Percentiles rank a stretch among this genome's conserved stretches.
Conservation (phyloP, 2,888 invertebrate species). For the Alsophila aescularia region DNA sequence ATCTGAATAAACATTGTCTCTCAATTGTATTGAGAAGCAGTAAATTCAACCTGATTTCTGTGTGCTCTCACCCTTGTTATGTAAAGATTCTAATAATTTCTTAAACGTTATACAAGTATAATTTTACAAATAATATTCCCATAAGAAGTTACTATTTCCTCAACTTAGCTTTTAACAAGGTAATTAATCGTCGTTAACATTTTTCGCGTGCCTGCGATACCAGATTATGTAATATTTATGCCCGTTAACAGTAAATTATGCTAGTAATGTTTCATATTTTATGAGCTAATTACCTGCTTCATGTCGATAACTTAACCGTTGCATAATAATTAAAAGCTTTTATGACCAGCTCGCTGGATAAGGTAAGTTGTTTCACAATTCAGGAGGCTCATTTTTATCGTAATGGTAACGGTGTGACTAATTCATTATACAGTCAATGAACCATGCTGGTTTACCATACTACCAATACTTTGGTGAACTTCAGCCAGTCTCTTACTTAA, state of each 20-base stretch:
- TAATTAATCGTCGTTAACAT: slow-evolving; percentile 3
- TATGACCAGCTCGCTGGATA: neutral
- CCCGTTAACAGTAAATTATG: slow-evolving; percentile 15
- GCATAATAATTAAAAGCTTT: neutral
- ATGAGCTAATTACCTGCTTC: slow-evolving; percentile 3
- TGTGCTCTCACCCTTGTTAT: too few species aligned
- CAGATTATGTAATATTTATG: slow-evolving; percentile 11
- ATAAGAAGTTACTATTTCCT: too few species aligned
- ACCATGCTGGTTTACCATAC: neutral
- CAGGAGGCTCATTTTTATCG: neutral
- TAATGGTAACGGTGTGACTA: neutral
- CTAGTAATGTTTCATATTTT: slow-evolving; percentile 1
- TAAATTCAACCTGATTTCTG: too few species aligned
- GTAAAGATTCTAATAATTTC: too few species aligned
- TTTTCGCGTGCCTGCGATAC: slow-evolving; percentile 13
- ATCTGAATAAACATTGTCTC: too few species aligned
- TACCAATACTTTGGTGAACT: too few species aligned
- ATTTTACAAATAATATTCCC: too few species aligned
- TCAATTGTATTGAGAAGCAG: too few species aligned
- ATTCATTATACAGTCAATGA: neutral
- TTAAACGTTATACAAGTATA: too few species aligned
- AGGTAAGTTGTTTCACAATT: neutral
- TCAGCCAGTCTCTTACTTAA: too few species aligned
- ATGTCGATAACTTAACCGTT: slow-evolving; percentile 30
- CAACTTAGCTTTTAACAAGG: neutral